Evolutionary conservation across 1,140 invertebrate species (phyloP), one percentile per base, ranked within the genome.

Genomic region (Drosophila ohnishii): DNA sequence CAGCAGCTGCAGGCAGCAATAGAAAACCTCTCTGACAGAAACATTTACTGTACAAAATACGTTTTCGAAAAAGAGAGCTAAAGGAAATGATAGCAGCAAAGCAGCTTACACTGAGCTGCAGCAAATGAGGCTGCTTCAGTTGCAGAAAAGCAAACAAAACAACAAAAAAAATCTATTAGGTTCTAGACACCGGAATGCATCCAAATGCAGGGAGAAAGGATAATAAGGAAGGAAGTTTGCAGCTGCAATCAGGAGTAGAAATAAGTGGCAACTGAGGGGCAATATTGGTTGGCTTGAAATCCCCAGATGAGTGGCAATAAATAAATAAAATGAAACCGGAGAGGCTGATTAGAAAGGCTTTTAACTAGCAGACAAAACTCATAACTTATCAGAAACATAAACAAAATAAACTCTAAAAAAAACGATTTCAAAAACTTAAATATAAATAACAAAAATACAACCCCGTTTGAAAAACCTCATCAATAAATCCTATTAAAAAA

Each of bases 31-130:
- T 40, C 69, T 72, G 69, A 71, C 69, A 71, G 65, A 48, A 50
- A 48, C 69, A 72, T 71, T 71, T 72, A 59, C 69, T 72, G 28
- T 35, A 59, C 65, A 44, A 71, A 71, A 71, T 59, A 59, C 30
- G 67, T 19, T 37, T n/a, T 11, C 47, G 8, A 16, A 63, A 14
- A 32, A 10, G 14, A 28, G 22, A 25, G 14, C 9, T n/a, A 14
- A 14, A 32, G 63, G 59, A 47, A 50, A 25, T 32, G 44, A 39
- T 67, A 53, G 28, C 63, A 35, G 47, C 9, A 71, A 71, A 72
- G 69, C 69, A 34, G 69, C 69, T 72, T 72, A 72, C 66, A 48
- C 65, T 40, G 37, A 50, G 53, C 69, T 59, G 19, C 66, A 59
- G 65, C 44, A 59, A 59, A 59, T 59, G 65, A 70, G 64, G 64